Conservation (phyloP, 2,888 invertebrate genomes). For the Matsumyia berberina region DNA sequence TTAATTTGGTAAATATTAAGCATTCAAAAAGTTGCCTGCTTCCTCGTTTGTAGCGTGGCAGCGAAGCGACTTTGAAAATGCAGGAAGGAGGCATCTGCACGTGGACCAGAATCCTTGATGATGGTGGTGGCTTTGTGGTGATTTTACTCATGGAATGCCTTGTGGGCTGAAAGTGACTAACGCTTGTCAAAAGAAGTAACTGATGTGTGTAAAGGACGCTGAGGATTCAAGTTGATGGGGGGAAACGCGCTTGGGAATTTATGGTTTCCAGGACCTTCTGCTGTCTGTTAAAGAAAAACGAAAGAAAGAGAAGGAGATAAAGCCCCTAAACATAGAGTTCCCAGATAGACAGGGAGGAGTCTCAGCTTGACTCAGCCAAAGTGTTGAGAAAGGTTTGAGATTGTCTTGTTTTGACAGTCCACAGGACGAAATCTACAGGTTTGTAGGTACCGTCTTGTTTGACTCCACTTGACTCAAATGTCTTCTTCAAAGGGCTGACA, state of each 20-base stretch:
- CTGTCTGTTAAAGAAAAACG: too few species aligned
- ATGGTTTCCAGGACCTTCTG: too few species aligned
- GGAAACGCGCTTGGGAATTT: conserved; percentile 4
- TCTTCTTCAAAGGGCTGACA: not conserved
- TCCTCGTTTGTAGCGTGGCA: conserved; percentile 17
- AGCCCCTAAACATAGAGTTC: too few species aligned
- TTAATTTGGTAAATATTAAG: conserved; percentile 56
- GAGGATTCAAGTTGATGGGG: conserved; percentile 3
- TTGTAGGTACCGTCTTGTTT: too few species aligned
- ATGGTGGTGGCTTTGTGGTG: conserved; percentile 35
- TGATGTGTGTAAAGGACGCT: not conserved
- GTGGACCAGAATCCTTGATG: conserved; percentile 24
- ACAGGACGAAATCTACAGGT: too few species aligned
- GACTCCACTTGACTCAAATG: too few species aligned
- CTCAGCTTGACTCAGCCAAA: too few species aligned
- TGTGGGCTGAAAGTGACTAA: conserved; percentile 26
- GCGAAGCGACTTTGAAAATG: conserved; percentile 23
- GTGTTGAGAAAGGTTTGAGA: too few species aligned
- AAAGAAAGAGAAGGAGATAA: too few species aligned
- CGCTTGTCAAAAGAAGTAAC: conserved; percentile 15
- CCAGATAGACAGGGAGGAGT: too few species aligned
- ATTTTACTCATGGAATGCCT: conserved; percentile 30
- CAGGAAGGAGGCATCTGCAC: conserved; percentile 14
- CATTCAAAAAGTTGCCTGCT: conserved; percentile 32
- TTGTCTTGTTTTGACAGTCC: too few species aligned